phyloP scores from a whole-genome alignment of 2,113 vertebrate genomes.

The Tor tambroides region DNA sequence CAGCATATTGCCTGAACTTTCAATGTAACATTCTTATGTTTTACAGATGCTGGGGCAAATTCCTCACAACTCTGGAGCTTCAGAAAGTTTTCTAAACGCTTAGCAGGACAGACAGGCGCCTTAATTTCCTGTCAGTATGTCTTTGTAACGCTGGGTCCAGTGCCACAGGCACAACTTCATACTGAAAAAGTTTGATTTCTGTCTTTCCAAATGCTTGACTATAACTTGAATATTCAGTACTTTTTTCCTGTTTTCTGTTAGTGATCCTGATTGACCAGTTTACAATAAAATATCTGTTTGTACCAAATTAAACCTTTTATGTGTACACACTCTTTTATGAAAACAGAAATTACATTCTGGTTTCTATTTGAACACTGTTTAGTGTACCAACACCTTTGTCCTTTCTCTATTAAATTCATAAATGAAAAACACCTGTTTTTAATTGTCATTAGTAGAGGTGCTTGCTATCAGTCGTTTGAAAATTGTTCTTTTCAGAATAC shows the following conservation, averaged over 20 bases:
- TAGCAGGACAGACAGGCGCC: neutral
- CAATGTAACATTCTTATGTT: conserved; percentile 6
- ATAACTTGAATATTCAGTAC: neutral
- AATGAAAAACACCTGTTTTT: neutral
- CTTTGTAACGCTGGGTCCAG: neutral
- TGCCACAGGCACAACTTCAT: neutral
- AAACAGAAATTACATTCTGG: neutral
- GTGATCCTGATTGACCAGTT: neutral
- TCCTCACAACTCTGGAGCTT: neutral
- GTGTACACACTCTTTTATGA: neutral
- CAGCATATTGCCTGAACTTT: neutral
- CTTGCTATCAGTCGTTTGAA: neutral
- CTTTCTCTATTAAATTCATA: neutral
- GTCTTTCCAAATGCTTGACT: neutral
- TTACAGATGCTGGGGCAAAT: conserved; percentile 5
- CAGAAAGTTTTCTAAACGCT: neutral
- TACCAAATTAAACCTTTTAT: neutral
- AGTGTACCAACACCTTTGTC: neutral
- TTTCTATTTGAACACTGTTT: neutral
- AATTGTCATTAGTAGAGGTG: neutral
- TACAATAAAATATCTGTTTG: neutral
- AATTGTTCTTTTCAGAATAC: neutral
- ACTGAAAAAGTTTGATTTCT: neutral
- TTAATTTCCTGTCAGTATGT: neutral
- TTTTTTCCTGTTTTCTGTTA: neutral